These are phyloP conservation scores for Didymodactylos carnosus DNA, from an alignment of 2,888 invertebrate species.

Conservation along the genomic window DNA sequence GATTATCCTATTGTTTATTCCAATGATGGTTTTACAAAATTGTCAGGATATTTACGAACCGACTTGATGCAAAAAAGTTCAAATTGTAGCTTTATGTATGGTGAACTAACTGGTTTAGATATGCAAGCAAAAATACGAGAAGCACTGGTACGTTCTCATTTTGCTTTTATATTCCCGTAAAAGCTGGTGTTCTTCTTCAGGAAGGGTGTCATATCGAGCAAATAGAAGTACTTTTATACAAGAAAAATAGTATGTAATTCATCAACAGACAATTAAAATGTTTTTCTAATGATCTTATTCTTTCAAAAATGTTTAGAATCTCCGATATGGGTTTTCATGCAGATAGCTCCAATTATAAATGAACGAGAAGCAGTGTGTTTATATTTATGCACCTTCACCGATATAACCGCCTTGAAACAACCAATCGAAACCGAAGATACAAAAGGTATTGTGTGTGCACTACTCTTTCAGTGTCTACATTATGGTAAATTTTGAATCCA, in stretches of 20 bases:
- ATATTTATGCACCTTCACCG: slow-evolving; percentile 92
- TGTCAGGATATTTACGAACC: slow-evolving; percentile 91
- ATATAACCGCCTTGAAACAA: slow-evolving; percentile 96
- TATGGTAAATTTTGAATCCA: background rate
- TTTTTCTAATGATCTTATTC: background rate
- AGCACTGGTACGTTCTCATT: slow-evolving; percentile 70
- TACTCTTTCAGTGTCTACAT: too few species aligned
- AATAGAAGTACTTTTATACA: slow-evolving; percentile 94
- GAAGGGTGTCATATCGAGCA: slow-evolving; percentile 61
- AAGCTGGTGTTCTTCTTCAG: too few species aligned
- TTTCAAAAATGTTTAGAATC: slow-evolving; percentile 48
- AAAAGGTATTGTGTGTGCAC: slow-evolving; percentile 22
- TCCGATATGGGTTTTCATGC: slow-evolving; percentile 92
- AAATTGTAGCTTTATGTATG: slow-evolving; percentile 76
- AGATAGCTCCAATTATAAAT: slow-evolving; percentile 97
- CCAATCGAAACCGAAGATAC: slow-evolving; percentile 89
- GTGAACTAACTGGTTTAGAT: slow-evolving; percentile 90
- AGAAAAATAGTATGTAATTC: slow-evolving; percentile 81
- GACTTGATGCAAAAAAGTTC: slow-evolving; percentile 64
- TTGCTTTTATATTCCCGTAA: too few species aligned
- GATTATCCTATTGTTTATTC: slow-evolving; percentile 99
- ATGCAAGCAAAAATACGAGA: slow-evolving; percentile 77
- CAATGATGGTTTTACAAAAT: slow-evolving; percentile 98
- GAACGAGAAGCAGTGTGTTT: slow-evolving; percentile 95
- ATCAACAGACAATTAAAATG: background rate